These are phyloP conservation scores for Fragum sueziense DNA, from an alignment of 2,888 invertebrate species.

Conservation along the genomic window DNA sequence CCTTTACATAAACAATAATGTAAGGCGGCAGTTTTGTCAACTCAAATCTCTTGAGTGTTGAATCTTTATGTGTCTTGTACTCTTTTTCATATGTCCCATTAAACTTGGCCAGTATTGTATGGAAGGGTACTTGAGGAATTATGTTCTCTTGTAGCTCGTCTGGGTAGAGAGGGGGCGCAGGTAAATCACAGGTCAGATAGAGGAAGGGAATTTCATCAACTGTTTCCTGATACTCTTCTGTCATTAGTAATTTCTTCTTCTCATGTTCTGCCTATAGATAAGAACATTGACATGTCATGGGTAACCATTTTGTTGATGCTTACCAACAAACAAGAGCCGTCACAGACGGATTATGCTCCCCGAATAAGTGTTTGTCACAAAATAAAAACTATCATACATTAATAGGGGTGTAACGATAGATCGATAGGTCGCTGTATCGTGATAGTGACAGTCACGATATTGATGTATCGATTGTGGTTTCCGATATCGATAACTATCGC, in stretches of 20 bases:
- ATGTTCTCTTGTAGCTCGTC: conserved; percentile 99
- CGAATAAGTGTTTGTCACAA: too few relatives aligned
- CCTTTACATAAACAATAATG: conserved; percentile 97
- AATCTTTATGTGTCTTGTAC: conserved; percentile 99
- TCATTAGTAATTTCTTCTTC: conserved; percentile 89
- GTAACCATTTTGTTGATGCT: background rate
- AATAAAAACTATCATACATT: too few relatives aligned
- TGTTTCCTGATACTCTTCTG: conserved; percentile 90
- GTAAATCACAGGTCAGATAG: conserved; percentile 98
- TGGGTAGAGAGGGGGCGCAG: conserved; percentile 96
- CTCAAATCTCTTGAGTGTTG: conserved; percentile 98
- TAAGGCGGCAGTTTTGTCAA: conserved; percentile 96
- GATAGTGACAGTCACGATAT: too few relatives aligned
- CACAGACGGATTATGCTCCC: too few relatives aligned
- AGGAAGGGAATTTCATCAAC: conserved; percentile 96
- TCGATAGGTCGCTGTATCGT: too few relatives aligned
- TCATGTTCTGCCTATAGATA: conserved; percentile 89
- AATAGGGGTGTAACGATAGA: too few relatives aligned
- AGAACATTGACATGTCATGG: background rate
- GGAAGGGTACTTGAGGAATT: conserved; percentile 98
- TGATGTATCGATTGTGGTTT: too few relatives aligned
- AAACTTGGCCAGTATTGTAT: conserved; percentile 96
- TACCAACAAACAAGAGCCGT: background rate
- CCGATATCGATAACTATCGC: too few relatives aligned
- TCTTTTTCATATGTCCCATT: conserved; percentile 98